A percentile compares a stretch with the other conserved stretches of the same genome.
Evolutionary conservation across 2,888 invertebrate genomes (phyloP).

Genomic region (Ornithoptera priamus): DNA sequence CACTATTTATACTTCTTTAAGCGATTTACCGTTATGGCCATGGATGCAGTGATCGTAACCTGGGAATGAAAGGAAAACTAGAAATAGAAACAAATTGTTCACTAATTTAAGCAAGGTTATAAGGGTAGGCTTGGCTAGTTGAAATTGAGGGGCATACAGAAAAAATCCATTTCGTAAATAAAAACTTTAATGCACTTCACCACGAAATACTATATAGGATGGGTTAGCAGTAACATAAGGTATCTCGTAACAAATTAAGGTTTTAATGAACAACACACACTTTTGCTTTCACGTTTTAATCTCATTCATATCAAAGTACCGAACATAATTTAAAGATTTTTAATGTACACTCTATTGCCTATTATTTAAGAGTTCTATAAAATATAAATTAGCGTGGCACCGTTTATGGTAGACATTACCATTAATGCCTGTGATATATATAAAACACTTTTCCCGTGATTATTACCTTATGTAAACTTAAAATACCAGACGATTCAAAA

Average conservation of each 20-base stretch:
- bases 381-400: conserved; percentile 71
- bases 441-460: conserved; percentile 55
- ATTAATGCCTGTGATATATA: conserved; percentile 44
- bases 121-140: too few relatives aligned
- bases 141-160: too few relatives aligned
- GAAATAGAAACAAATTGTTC: too few relatives aligned
- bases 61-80: too few relatives aligned
- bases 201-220: too few relatives aligned
- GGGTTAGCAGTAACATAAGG: too few relatives aligned
- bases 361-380: conserved; percentile 65
- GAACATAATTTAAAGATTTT: conserved; percentile 71
- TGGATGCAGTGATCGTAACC: too few relatives aligned
- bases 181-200: too few relatives aligned
- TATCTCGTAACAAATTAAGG: not conserved
- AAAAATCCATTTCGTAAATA: too few relatives aligned
- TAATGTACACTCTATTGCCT: conserved; percentile 60
- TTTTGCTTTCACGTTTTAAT: conserved; percentile 64
- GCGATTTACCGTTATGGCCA: too few relatives aligned
- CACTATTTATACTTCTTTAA: too few relatives aligned
- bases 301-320: conserved; percentile 77
- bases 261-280: conserved; percentile 34
- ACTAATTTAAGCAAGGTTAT: too few relatives aligned
- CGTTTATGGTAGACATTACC: conserved; percentile 57
- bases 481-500: conserved; percentile 63
- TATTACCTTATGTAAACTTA: conserved; percentile 47